These are phyloP conservation scores for Anoplolepis gracilipes DNA, from an alignment of 1,140 invertebrate species.

Conservation along the genomic window DNA sequence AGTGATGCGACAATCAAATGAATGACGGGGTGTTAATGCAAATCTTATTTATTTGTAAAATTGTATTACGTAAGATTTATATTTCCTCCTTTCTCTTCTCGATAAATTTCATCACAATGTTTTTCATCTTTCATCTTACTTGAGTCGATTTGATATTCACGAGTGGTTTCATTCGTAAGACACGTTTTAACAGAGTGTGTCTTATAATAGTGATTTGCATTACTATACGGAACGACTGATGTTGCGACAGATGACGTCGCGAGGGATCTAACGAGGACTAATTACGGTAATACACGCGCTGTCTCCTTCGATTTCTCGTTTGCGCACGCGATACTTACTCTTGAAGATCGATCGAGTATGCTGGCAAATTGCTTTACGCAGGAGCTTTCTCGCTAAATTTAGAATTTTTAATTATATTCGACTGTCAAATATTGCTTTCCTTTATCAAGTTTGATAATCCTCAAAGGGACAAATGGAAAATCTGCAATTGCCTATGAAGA, in stretches of 20 bases:
- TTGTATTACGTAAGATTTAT: not conserved
- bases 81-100: not conserved
- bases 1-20: slow-evolving; percentile 15
- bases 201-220: slow-evolving; percentile 9
- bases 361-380: slow-evolving; percentile 30
- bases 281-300: slow-evolving; percentile 41
- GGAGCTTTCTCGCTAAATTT: slow-evolving; percentile 10
- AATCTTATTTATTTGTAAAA: not conserved
- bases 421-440: not conserved
- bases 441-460: not conserved
- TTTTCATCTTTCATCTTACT: not conserved
- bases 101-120: not conserved
- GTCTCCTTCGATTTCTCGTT: slow-evolving; percentile 36
- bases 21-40: not conserved
- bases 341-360: slow-evolving; percentile 60
- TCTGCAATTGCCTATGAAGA: no score
- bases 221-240: not conserved
- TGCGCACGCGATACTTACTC: not conserved
- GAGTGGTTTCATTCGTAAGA: not conserved
- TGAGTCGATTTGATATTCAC: not conserved
- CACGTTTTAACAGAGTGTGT: not conserved
- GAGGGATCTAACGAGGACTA: slow-evolving; percentile 27
- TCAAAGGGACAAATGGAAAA: not conserved
- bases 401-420: not conserved
- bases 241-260: not conserved